Evolutionary conservation across 2,113 vertebrate species (phyloP).

Genomic region (Poecile atricapillus): DNA sequence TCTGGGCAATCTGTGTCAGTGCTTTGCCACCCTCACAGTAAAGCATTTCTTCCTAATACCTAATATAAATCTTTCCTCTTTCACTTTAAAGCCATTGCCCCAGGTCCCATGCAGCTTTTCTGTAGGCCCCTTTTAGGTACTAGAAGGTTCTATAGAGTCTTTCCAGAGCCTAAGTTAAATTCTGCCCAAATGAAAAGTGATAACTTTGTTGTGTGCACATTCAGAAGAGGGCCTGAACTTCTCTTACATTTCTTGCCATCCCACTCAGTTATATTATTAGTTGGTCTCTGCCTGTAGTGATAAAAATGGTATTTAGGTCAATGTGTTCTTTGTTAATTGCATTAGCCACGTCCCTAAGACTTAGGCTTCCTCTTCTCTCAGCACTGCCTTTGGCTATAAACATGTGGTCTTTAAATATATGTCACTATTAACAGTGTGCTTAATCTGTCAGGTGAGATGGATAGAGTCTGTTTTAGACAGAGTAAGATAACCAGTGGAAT

Average conservation of each 20-base stretch:
- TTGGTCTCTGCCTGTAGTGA: background rate
- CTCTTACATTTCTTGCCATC: background rate
- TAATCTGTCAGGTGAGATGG: slow-evolving; percentile 29
- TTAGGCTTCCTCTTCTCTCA: slow-evolving; percentile 37
- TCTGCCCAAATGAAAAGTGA: background rate
- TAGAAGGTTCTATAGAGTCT: background rate
- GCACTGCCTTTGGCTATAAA: slow-evolving; percentile 28
- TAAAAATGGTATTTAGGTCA: slow-evolving; percentile 61
- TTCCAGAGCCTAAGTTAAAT: background rate
- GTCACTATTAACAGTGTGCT: slow-evolving; percentile 8
- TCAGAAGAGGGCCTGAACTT: background rate
- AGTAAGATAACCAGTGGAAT: background rate
- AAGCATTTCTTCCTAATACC: background rate
- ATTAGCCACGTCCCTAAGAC: slow-evolving; percentile 73
- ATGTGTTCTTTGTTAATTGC: slow-evolving; percentile 72
- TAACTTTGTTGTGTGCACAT: background rate
- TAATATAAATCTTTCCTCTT: background rate
- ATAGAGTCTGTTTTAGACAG: slow-evolving; percentile 6
- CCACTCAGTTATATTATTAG: background rate
- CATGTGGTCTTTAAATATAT: slow-evolving; percentile 27
- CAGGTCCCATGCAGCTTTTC: background rate
- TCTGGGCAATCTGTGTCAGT: background rate
- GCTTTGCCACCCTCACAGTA: background rate
- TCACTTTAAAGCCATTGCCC: background rate
- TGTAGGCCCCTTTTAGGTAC: background rate